Percentiles rank a stretch among this genome's conserved stretches.
phyloP scores from a whole-genome alignment of 2,797 vertebrate genomes.

The Pseudochirops cupreus region DNA sequence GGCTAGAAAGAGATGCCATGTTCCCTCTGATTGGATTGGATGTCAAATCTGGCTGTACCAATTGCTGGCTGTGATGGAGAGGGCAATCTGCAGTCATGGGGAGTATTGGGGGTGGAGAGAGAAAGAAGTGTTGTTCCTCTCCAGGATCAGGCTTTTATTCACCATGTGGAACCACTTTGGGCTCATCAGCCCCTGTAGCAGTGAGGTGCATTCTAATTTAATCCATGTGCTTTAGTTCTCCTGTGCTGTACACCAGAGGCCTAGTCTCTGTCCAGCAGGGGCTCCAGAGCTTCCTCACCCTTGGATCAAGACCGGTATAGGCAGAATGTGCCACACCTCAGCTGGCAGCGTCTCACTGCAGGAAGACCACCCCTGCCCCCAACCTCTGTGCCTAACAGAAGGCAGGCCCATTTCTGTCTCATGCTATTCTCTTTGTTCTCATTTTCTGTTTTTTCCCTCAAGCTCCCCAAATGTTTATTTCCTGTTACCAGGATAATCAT shows the following conservation, averaged over 20 bases:
- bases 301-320: not conserved
- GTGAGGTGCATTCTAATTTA: constrained; percentile 62
- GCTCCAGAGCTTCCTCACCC: not conserved
- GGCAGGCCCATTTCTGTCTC: not conserved
- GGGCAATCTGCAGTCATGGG: constrained; percentile 37
- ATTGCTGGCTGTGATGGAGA: constrained; percentile 46
- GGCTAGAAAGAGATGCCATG: constrained; percentile 49
- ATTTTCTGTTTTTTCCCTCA: not conserved
- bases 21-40: constrained; percentile 47
- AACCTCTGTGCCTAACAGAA: not conserved
- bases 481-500: constrained; percentile 13
- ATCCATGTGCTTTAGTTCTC: constrained; percentile 70
- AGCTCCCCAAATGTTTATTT: constrained; percentile 6
- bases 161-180: constrained; percentile 82
- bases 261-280: constrained; percentile 7
- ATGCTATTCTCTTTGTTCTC: not conserved
- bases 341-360: not conserved
- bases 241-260: constrained; percentile 66
- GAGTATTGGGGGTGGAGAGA: constrained; percentile 62
- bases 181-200: constrained; percentile 64
- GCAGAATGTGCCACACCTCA: constrained; percentile 34
- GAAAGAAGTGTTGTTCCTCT: constrained; percentile 70
- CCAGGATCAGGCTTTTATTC: constrained; percentile 74
- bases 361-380: constrained; percentile 16
- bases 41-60: constrained; percentile 62